Conservation (phyloP, 1,140 invertebrate genomes). For the Protaetia brevitarsis region DNA sequence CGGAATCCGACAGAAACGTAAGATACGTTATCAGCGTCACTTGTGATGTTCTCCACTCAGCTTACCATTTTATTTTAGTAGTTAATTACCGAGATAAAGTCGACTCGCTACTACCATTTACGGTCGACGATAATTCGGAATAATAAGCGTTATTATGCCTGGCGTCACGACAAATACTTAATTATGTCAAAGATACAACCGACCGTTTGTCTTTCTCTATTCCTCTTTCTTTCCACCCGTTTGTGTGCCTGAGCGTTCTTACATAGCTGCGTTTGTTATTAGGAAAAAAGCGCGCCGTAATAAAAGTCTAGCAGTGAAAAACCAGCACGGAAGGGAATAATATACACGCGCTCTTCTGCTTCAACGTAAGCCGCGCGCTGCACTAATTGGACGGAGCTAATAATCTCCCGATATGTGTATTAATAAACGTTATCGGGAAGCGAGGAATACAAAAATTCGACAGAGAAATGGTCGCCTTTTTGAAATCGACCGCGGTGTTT, state of each 20-base stretch:
- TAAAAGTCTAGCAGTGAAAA: background rate
- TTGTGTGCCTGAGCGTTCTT: no score
- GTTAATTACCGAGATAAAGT: constrained; percentile 16
- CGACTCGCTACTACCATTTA: constrained; percentile 16
- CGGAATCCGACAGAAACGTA: background rate
- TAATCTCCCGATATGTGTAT: constrained; percentile 1
- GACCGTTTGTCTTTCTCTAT: background rate
- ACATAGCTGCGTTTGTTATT: background rate
- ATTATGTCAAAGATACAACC: constrained; percentile 8
- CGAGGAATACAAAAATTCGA: background rate
- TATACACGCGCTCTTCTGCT: background rate
- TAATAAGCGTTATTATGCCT: constrained; percentile 15
- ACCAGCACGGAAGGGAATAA: background rate
- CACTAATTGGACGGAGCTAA: background rate
- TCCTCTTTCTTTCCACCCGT: background rate
- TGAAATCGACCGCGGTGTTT: constrained; percentile 2
- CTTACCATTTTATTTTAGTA: constrained; percentile 18
- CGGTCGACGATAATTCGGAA: constrained; percentile 5
- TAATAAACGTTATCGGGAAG: constrained; percentile 3
- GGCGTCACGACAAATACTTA: constrained; percentile 8
- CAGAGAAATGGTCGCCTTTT: background rate
- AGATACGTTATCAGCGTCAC: constrained; percentile 8
- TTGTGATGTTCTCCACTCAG: constrained; percentile 8
- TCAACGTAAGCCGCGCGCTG: background rate
- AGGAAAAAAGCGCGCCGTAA: background rate